These are phyloP conservation scores for Epinotia nisella DNA, from an alignment of 2,888 invertebrate species.

Conservation along the genomic window DNA sequence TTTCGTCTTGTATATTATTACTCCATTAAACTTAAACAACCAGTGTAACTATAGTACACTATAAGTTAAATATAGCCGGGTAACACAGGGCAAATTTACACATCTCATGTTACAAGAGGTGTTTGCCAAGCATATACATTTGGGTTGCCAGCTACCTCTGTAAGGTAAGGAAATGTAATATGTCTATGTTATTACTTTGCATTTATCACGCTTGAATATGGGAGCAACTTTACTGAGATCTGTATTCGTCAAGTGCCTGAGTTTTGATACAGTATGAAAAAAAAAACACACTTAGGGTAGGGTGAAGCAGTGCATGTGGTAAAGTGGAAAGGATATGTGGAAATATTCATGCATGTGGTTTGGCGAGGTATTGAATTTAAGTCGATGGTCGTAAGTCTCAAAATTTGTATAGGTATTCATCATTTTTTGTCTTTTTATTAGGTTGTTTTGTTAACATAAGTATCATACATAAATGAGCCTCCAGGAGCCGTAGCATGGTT, in stretches of 20 bases:
- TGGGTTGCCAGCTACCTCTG: neutral
- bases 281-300: no score
- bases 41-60: neutral
- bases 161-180: neutral
- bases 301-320: no score
- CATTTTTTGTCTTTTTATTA: no score
- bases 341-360: no score
- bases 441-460: no score
- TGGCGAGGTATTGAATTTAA: no score
- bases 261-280: neutral
- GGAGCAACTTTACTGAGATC: neutral
- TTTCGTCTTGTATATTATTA: neutral
- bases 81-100: slow-evolving; percentile 20
- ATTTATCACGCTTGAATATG: neutral
- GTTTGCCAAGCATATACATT: slow-evolving; percentile 14
- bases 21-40: neutral
- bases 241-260: neutral
- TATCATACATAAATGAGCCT: no score
- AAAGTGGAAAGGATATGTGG: no score
- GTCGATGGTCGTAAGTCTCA: no score
- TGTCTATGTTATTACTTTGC: neutral
- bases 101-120: slow-evolving; percentile 11
- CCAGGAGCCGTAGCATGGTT: no score
- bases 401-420: no score
- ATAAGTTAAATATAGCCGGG: slow-evolving; percentile 14